These are phyloP conservation scores for Delia radicum DNA, from an alignment of 1,140 invertebrate species.

Conservation along the genomic window DNA sequence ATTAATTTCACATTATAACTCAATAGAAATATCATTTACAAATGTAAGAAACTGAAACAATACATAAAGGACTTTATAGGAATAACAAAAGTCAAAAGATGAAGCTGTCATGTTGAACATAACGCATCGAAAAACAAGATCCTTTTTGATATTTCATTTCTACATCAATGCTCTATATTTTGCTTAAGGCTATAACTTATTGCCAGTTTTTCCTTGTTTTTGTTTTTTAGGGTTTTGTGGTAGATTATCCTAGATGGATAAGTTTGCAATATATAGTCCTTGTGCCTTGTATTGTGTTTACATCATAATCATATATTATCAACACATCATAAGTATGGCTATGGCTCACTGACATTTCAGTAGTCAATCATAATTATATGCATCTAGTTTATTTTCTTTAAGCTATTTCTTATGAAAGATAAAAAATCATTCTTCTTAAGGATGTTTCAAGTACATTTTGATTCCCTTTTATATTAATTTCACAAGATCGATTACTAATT, in stretches of 20 bases:
- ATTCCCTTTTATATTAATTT: no score
- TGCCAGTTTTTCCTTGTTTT: not conserved
- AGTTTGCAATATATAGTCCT: no score
- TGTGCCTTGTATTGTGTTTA: not conserved
- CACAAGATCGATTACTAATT: not conserved
- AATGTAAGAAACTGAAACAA: not conserved
- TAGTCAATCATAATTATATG: constrained; percentile 18
- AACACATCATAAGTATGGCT: constrained; percentile 11
- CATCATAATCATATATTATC: constrained; percentile 6
- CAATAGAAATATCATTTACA: constrained; percentile 21
- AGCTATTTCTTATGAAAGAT: no score
- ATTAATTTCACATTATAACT: constrained; percentile 4
- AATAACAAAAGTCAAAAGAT: not conserved
- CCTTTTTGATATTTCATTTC: not conserved
- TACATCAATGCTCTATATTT: not conserved
- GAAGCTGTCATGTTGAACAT: not conserved
- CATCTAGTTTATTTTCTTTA: not conserved
- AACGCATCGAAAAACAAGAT: not conserved
- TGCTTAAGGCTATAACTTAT: constrained; percentile 10
- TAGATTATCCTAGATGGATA: constrained; percentile 12
- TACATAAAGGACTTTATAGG: not conserved
- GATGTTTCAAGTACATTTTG: no score
- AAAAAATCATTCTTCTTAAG: no score
- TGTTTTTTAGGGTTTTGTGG: not conserved
- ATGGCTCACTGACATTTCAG: not conserved